A percentile compares a stretch with the other conserved stretches of the same genome.
Conservation (phyloP, 2,888 invertebrate genomes). For the Lydus trimaculatus region DNA sequence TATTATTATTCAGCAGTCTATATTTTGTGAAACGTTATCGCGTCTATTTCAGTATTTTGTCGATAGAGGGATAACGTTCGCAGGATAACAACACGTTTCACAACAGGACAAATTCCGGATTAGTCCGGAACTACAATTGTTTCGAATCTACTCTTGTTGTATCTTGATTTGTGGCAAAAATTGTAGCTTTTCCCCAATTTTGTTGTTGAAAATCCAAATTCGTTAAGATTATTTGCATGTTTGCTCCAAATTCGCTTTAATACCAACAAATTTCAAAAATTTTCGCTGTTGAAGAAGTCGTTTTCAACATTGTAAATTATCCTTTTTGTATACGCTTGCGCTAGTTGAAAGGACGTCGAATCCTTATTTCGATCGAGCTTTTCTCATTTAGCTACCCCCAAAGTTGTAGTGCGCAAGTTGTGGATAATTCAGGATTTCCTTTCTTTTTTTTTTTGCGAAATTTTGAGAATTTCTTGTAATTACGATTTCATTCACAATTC, state of each 20-base stretch:
- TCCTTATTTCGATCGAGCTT: constrained; percentile 51
- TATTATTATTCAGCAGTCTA: constrained; percentile 46
- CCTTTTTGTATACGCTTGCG: constrained; percentile 46
- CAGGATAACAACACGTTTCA: constrained; percentile 39
- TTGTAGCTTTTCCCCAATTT: no score
- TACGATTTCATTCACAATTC: no score
- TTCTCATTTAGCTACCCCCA: constrained; percentile 16
- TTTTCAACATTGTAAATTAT: constrained; percentile 44
- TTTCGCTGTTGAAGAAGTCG: not conserved
- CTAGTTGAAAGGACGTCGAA: constrained; percentile 34
- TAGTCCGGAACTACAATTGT: constrained; percentile 8
- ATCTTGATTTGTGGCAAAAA: no score
- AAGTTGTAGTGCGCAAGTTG: not conserved
- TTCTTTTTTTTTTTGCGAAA: not conserved
- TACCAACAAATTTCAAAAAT: not conserved
- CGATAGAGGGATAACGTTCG: constrained; percentile 46
- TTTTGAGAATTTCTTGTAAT: not conserved
- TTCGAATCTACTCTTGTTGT: no score
- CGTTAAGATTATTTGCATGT: no score
- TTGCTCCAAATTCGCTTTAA: no score
- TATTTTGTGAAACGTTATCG: constrained; percentile 48
- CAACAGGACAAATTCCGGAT: constrained; percentile 43
- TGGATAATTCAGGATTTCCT: not conserved
- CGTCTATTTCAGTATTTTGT: constrained; percentile 48
- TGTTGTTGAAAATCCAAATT: no score